These are phyloP conservation scores for Scortum barcoo DNA, from an alignment of 2,113 vertebrate genomes.

Conservation along the genomic window DNA sequence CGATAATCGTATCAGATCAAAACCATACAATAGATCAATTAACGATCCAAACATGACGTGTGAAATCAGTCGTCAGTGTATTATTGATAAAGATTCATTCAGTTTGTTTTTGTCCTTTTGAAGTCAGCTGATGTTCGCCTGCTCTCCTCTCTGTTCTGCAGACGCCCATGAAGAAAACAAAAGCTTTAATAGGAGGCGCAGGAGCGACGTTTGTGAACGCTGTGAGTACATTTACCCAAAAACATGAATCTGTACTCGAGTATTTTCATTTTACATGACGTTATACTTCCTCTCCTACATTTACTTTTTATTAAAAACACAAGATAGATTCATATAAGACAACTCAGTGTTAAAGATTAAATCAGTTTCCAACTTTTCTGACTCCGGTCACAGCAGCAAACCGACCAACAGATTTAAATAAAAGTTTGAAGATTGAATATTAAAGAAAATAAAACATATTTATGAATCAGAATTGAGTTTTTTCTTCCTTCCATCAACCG, in stretches of 20 bases:
- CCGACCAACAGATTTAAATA: no score
- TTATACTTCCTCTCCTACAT: not conserved
- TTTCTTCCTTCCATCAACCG: not conserved
- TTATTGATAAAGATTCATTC: not conserved
- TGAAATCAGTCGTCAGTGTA: no score
- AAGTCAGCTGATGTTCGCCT: not conserved
- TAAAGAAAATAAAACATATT: not conserved
- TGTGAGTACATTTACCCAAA: constrained; percentile 74
- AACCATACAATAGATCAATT: no score
- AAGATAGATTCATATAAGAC: not conserved
- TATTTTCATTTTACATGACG: not conserved
- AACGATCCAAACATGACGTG: no score
- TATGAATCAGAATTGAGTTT: not conserved
- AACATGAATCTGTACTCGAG: not conserved
- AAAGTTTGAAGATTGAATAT: no score
- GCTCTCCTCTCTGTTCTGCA: constrained; percentile 55
- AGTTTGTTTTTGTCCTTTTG: not conserved
- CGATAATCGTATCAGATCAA: no score
- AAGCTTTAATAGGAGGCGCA: constrained; percentile 78
- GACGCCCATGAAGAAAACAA: constrained; percentile 85
- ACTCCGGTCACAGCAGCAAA: no score
- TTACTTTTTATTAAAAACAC: not conserved
- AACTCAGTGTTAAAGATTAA: not conserved
- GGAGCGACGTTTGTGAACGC: constrained; percentile 85
- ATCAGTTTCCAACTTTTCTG: not conserved